Evolutionary conservation across 2,113 vertebrate genomes (phyloP).

Genomic region (Mionectes macconnelli): DNA sequence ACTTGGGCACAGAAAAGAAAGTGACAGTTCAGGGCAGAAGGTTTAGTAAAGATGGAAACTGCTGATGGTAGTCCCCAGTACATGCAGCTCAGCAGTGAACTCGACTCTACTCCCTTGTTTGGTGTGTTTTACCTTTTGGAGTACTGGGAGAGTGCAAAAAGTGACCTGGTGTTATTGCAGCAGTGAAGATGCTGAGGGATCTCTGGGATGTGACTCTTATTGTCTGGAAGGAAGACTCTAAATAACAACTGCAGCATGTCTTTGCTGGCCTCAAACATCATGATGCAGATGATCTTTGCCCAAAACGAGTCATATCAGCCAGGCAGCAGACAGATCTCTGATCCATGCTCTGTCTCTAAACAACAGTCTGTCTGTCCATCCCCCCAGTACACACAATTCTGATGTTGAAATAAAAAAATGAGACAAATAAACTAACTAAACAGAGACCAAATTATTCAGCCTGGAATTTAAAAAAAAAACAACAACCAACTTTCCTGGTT

Average conservation of each 20-base stretch:
- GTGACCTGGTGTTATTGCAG: not conserved
- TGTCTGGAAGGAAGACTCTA: not conserved
- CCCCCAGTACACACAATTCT: not conserved
- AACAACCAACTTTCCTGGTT: not conserved
- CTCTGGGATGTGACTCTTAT: not conserved
- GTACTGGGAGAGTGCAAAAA: not conserved
- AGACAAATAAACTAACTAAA: slow-evolving; percentile 6
- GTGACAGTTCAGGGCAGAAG: not conserved
- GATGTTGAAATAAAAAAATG: not conserved
- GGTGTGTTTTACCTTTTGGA: not conserved
- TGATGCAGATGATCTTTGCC: not conserved
- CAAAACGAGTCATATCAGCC: not conserved
- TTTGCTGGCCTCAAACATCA: not conserved
- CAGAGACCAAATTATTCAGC: slow-evolving; percentile 11
- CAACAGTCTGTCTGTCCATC: not conserved
- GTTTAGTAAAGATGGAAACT: not conserved
- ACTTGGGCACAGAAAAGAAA: not conserved
- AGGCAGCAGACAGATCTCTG: not conserved
- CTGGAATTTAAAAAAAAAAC: not conserved
- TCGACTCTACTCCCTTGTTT: not conserved
- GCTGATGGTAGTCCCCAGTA: not conserved
- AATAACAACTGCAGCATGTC: not conserved
- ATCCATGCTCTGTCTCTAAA: not conserved
- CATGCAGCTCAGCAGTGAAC: not conserved
- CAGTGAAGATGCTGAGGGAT: not conserved